Base-by-base conservation (phyloP, 1,140 invertebrate species). In the Dryas iulia region DNA sequence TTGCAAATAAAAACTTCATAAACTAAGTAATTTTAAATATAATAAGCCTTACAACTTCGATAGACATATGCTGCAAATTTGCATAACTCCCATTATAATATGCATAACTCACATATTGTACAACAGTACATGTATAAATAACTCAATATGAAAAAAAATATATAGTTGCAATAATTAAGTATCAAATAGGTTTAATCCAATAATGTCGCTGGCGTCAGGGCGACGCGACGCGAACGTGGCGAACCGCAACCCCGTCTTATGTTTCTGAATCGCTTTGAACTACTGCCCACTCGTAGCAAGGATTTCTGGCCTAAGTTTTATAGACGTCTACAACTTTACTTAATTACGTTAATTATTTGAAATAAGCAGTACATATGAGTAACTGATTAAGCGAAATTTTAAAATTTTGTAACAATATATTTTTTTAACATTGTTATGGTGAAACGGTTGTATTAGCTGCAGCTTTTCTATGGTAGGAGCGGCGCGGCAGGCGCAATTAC, bases 231-330 rank as follows among this genome's bases (percentile, higher is more conserved):
- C 68, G 64, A 74, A 33, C 72, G 72, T 63, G 66, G 71, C 77
- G 71, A 78, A 82, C 77, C 77, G 74, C 74, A 69, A 71, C 61
- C 67, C 69, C 70, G 72, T 74, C 74, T 72, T 73, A 82, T 78
- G 69, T 83, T 84, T 76, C 74, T 72, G 74, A 73, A 76, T 81
- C 78, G 71, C 71, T 79, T 80, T 82, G 80, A 82, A 69, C 67
- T 59, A 63, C 67, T 62, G 59, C 59, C 35, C 59, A 12, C 58
- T 67, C 64, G 68, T 73, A 47, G 39, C 66, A 76, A 74, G 74
- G 64, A 73, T 67, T 72, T 68, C 62, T 59, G 66, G 60, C 62
- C 59, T 66, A 30, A 52, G 6, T 21, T 47, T 21, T 47, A 7
- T 14, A 47, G 14, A 47, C n/a, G 14, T 2, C 7, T 25, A 54